Evolutionary conservation across 2,888 invertebrate genomes (phyloP), one percentile per base, ranked within the genome.

Genomic region (Ferdinandea cuprea): DNA sequence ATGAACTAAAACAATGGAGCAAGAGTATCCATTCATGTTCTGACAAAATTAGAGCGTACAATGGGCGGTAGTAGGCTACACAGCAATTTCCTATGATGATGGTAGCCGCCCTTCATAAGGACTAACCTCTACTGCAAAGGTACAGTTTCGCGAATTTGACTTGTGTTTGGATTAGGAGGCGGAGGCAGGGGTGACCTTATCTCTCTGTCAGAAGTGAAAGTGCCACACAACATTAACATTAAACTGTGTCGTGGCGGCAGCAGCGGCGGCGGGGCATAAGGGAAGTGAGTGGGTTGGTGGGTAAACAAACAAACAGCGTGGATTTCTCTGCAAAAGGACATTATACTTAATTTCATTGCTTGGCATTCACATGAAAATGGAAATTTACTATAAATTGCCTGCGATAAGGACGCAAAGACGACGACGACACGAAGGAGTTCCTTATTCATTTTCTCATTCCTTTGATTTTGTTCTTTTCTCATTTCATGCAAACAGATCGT

Each of bases 401-500:
- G 59, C 61, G 81, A 77, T 81, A 77, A 79, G 71, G 40, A 68
- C 54, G 48, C 63, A 21, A 66, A 1, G 15, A 46, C 44, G 40
- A 68, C 42, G 37, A 19, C 9, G 50, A 37, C 37, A 52, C 59
- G 30, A 73, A 72, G 71, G 77, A 58, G 54, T 63, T 79, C 19
- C 72, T 48, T 74, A 48, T 25, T 37, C 32, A 40, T 50, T 30
- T 63, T 21, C 35, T 58, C 17, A 42, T 56, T 52, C 61, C 74
- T 40, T n/a, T 85, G 56, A 77, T 44, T 77, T 73, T 61, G 40
- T 61, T 46, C 35, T 65, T 40, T 66, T 71, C 46, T 58, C 65
- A 13, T 71, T 72, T 69, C 59, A 81, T 74, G 61, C 61, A 66
- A 61, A 54, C 91, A 96, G 95, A 95, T 96, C 89, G 95, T 96